Evolutionary conservation across 2,113 vertebrate genomes (phyloP).

Genomic region (Ctenomys sociabilis): DNA sequence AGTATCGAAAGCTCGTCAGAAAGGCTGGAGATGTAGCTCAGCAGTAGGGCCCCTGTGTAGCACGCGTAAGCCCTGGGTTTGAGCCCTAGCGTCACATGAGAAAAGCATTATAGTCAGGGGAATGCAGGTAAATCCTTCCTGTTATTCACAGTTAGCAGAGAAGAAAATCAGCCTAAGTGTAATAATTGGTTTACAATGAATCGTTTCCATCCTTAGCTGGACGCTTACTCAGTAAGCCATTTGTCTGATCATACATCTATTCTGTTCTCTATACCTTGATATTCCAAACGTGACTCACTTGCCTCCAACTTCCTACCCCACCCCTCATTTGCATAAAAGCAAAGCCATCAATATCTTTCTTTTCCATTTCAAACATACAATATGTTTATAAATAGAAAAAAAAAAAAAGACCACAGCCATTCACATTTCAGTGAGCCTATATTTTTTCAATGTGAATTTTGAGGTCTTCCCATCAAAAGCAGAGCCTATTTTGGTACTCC

Average conservation of each 20-base stretch:
- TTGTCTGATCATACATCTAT: neutral
- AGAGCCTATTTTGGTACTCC: neutral
- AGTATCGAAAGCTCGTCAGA: neutral
- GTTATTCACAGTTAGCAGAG: neutral
- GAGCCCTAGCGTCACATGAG: neutral
- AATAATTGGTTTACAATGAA: neutral
- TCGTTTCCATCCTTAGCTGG: neutral
- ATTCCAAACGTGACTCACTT: neutral
- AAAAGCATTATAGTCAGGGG: neutral
- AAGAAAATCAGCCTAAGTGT: neutral
- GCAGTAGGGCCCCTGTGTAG: neutral
- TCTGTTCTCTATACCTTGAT: neutral
- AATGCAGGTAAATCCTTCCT: neutral
- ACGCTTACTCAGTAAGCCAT: neutral
- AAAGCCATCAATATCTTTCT: neutral
- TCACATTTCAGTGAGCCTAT: neutral
- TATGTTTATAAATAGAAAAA: neutral
- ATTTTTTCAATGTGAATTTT: neutral
- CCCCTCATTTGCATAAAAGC: constrained; percentile 6
- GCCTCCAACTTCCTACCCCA: neutral
- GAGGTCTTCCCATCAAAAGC: neutral
- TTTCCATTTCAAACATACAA: neutral
- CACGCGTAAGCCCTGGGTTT: neutral
- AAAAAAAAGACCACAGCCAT: neutral
- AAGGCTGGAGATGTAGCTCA: neutral